phyloP scores from a whole-genome alignment of 2,888 invertebrate species.

The Netelia virgata region DNA sequence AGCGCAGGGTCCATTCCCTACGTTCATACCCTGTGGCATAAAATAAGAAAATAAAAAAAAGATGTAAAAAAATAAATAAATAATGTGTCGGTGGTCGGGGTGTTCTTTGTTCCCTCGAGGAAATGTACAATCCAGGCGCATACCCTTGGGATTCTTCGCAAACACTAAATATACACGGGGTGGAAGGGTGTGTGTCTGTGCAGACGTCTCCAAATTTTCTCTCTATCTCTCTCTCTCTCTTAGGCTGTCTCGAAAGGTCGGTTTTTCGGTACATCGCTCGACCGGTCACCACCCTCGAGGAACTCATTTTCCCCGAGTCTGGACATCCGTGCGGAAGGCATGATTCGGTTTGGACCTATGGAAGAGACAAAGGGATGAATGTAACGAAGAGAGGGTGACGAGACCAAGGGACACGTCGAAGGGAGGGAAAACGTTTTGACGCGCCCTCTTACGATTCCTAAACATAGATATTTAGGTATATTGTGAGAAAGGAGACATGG shows the following conservation, averaged over 20 bases:
- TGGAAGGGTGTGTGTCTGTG: neutral
- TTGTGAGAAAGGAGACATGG: constrained; percentile 1
- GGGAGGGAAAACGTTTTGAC: neutral
- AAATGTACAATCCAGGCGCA: constrained; percentile 17
- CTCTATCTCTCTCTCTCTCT: neutral
- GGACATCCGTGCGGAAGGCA: constrained; percentile 1
- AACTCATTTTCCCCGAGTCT: constrained; percentile 6
- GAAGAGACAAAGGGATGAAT: constrained; percentile 2
- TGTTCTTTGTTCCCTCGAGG: constrained; percentile 28
- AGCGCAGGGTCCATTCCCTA: constrained; percentile 3
- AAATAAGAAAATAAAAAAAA: constrained; percentile 44
- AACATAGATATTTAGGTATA: neutral
- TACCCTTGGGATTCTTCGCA: constrained; percentile 25
- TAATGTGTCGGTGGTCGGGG: neutral
- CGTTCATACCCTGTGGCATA: constrained; percentile 37
- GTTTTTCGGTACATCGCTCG: constrained; percentile 18
- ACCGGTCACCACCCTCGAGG: constrained; percentile 31
- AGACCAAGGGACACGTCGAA: no score
- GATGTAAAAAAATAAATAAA: constrained; percentile 1
- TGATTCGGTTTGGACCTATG: constrained; percentile 2
- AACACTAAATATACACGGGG: neutral
- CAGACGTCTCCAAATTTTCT: no score
- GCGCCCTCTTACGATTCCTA: neutral
- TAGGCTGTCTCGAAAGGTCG: constrained; percentile 4
- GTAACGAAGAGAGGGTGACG: neutral